Base-by-base conservation (phyloP, 2,888 invertebrate species). In the Drosophila merina region DNA sequence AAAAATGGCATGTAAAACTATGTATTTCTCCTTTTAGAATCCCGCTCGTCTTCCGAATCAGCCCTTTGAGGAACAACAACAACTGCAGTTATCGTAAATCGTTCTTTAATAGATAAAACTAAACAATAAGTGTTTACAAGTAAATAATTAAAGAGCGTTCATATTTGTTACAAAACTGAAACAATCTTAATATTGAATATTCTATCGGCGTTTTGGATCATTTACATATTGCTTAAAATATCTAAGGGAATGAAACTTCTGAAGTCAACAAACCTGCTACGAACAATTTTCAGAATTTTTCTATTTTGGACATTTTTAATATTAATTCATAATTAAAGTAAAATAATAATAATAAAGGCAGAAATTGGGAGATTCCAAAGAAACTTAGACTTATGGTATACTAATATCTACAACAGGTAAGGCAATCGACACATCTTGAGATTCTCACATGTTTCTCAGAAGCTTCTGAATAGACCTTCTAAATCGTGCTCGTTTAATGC, bases 401-500 rank as follows among this genome's bases (percentile, higher is more conserved):
- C 25, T 60, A 64, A 36, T 66, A 64, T 67, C 54, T 45, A 67
- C 54, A 38, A 47, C 12, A 26, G 20, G 38, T 59, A 14, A 9
- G 12, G 25, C 31, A 8, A 28, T 3, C 1, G 28, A 12, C 20
- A 36, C 20, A 52, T 31, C n/a, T 38, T 10, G 25, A 52, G 66
- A 45, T 45, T 54, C 36, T 20, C 30, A 31, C 10, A 12, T 26
- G 8, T 7, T 30, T 28, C 26, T 14, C 66, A 74, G 30, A 75
- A 56, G 4, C 55, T 59, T 49, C 67, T 73, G 8, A 84, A 74
- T 14, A 86, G 54, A 4, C 75, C 69, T 66, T 88, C 86, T 44
- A 92, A 69, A 52, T 87, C 79, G 62, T 94, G 93, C 91, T 96
- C 96, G 83, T 95, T 94, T 4, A 96, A 89, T 1, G 96, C 96